Conservation (phyloP, 2,113 vertebrate genomes). For the Lethenteron camtschaticum region DNA sequence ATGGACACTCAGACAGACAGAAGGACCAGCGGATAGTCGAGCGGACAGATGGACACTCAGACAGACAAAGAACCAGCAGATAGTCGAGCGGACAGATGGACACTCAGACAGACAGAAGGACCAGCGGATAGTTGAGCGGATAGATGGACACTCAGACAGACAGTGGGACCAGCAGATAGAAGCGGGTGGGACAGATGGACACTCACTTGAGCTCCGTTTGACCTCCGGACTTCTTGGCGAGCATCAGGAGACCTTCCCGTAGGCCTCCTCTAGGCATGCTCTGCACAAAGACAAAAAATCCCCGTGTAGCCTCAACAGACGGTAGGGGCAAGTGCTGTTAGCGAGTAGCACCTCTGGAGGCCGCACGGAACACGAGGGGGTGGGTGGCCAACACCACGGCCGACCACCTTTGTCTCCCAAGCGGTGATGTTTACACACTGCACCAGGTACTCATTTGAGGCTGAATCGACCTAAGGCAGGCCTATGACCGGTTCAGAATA, state of each 20-base stretch:
- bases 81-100: too few relatives aligned
- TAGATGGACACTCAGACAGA: too few relatives aligned
- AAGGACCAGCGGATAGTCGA: too few relatives aligned
- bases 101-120: too few relatives aligned
- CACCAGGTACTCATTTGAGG: neutral
- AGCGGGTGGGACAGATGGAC: too few relatives aligned
- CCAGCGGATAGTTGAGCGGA: too few relatives aligned
- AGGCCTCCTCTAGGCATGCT: conserved; percentile 65
- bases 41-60: too few relatives aligned
- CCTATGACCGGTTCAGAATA: neutral
- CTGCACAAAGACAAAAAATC: conserved; percentile 18
- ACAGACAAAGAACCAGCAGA: too few relatives aligned
- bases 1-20: too few relatives aligned
- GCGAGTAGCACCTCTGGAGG: neutral
- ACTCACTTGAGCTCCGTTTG: conserved; percentile 60
- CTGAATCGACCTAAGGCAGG: neutral
- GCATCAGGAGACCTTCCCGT: conserved; percentile 69
- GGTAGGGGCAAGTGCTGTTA: neutral
- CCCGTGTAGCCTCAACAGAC: neutral
- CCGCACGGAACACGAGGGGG: neutral
- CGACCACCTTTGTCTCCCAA: too few relatives aligned
- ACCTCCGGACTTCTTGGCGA: conserved; percentile 57
- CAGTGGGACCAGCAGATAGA: too few relatives aligned
- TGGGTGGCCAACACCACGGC: too few relatives aligned
- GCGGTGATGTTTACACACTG: neutral